Percentiles rank a stretch among this genome's conserved stretches.
phyloP scores from a whole-genome alignment of 2,113 vertebrate genomes.

The Mustelus asterias region DNA sequence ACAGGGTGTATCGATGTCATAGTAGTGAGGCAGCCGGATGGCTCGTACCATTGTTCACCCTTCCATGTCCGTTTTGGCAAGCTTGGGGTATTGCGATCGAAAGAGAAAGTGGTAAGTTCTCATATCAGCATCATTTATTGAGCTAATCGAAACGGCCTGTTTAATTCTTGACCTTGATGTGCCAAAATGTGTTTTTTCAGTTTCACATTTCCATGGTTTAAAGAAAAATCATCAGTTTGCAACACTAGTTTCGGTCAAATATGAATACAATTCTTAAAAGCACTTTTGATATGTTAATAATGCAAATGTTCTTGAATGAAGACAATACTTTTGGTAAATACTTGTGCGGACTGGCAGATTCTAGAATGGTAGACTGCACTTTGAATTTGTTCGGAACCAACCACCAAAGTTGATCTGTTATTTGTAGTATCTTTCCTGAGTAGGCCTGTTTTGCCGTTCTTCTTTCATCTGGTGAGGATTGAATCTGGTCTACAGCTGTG shows the following conservation, averaged over 20 bases:
- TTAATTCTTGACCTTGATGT: not conserved
- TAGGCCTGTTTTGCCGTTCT: not conserved
- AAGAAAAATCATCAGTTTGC: not conserved
- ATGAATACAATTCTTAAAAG: not conserved
- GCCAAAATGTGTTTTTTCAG: not conserved
- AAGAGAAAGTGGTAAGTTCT: slow-evolving; percentile 82
- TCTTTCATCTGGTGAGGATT: not conserved
- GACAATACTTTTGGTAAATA: not conserved
- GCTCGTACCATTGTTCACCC: slow-evolving; percentile 81
- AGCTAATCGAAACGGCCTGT: not conserved
- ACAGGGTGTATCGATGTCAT: slow-evolving; percentile 85
- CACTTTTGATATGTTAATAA: not conserved
- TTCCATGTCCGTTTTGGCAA: slow-evolving; percentile 93
- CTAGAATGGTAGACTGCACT: not conserved
- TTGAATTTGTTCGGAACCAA: not conserved
- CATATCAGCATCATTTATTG: not conserved
- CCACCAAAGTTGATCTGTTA: not conserved
- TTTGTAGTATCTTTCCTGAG: not conserved
- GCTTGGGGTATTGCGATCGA: slow-evolving; percentile 81
- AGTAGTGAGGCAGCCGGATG: slow-evolving; percentile 79
- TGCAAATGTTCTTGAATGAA: not conserved
- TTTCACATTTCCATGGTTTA: not conserved
- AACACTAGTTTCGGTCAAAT: not conserved
- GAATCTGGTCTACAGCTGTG: not conserved
- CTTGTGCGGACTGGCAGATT: not conserved